Base-by-base conservation (phyloP, 2,113 vertebrate species). In the Aythya baeri region DNA sequence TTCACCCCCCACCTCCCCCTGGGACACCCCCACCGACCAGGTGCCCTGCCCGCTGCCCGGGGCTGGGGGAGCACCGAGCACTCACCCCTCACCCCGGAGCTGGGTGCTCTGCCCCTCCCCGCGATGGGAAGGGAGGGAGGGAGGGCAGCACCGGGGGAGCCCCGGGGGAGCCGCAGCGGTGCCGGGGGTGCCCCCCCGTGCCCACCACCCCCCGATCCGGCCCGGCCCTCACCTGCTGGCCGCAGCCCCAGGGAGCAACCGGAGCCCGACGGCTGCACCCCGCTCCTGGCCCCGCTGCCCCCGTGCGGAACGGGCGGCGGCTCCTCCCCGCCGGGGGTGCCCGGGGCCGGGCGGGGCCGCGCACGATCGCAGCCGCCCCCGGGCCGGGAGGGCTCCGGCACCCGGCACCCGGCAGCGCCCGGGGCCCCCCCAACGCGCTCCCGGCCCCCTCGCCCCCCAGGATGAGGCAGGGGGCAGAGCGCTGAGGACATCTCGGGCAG, bases 391-490 rank as follows among this genome's bases (percentile, higher is more conserved):
- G 46, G 46, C 20, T 21, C 46, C 46, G 4, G 46, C 46, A 5
- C 18, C 46, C 46, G 46, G 46, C 46, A 7, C 44, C 44, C 44
- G 7, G 44, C 44, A 18, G 20, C 46, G 3, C 38, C 34, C 3
- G 26, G 83, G 58, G 16, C 13, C 1, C 2, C 29, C 3, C 66
- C 6, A 15, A 7, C 34, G 2, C 11, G 2, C 36, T 15, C 49
- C 52, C 31, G 2, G n/a, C 61, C 25, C 7, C 41, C 17, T 44
- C 76, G 65, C 22, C 44, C 0, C 16, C 43, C 7, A 3, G n/a
- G 36, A 7, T 1, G 4, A 6, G 55, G 2, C 7, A 58, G 25
- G 1, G 6, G n/a, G 52, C 71, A 27, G 13, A 79, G 71, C 41
- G 9, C 91, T 8, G 27, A 2, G 17, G 71, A 54, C 8, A 1